Evolutionary conservation across 2,797 vertebrate species (phyloP), one percentile per base, ranked within the genome.

Genomic region (Cynopterus sphinx): DNA sequence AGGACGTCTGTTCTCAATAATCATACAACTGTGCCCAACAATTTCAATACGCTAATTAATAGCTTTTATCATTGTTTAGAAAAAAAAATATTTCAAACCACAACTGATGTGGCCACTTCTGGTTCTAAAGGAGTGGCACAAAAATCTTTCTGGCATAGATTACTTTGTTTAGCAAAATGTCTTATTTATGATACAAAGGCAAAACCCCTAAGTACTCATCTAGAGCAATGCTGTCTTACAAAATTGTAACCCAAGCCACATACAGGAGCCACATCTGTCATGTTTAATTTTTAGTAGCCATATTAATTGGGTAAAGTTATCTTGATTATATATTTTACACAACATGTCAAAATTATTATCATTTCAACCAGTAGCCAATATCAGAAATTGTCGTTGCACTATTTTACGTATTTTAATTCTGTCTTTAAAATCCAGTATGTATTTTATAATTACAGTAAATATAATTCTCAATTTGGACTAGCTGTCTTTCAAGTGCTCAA

Each of bases 251-350:
- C 4, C 9, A 65, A 84, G 15, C 5, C 51, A 68, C 16, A 63
- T 57, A 24, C 16, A 6, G n/a, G 22, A 93, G 10, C 2, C 51
- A 17, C 16, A 41, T 49, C 24, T 95, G 2, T 73, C 68, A 55
- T 31, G 87, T 55, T 4, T 70, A 91, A 61, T 49, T 70, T 95
- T 51, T 33, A 68, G 31, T 49, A 43, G 24, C 31, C 28, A n/a
- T 63, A 85, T 70, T 51, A 71, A 59, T 82, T 73, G 68, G 28
- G n/a, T 70, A 41, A 94, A 94, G 70, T 87, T 79, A 51, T 63
- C 31, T 59, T 83, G 31, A 83, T 24, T 22, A 46, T 74, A 31
- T 65, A 39, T 78, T 88, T 78, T 59, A 78, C 3, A 82, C 19
- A 61, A 28, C 57, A 71, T 51, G 67, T 41, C 3, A 68, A 71